These are phyloP conservation scores for Sebastes schlegelii DNA, from an alignment of 2,113 vertebrate species.

Conservation along the genomic window DNA sequence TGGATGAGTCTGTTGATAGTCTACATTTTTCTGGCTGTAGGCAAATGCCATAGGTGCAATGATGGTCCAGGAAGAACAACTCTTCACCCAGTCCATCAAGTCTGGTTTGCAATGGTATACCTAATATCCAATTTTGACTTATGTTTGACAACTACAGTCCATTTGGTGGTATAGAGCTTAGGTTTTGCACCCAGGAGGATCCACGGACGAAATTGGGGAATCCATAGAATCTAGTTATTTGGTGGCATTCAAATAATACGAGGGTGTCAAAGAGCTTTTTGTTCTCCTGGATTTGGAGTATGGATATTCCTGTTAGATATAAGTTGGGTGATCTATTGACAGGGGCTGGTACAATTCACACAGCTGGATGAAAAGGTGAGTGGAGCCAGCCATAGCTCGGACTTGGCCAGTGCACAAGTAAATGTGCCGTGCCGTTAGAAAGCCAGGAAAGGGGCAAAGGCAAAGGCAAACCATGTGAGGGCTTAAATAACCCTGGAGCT, in stretches of 20 bases:
- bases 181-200: too few species aligned
- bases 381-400: too few species aligned
- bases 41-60: neutral
- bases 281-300: too few species aligned
- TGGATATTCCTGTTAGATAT: too few species aligned
- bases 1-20: neutral
- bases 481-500: neutral
- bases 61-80: neutral
- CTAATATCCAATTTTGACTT: neutral
- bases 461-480: neutral
- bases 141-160: neutral
- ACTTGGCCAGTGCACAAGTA: too few species aligned
- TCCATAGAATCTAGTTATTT: neutral
- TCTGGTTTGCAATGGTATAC: neutral
- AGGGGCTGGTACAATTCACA: too few species aligned
- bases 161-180: neutral
- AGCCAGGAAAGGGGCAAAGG: neutral
- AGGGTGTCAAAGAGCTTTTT: too few species aligned
- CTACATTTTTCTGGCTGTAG: neutral
- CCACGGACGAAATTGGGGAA: too few species aligned
- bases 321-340: too few species aligned
- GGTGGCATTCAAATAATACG: neutral
- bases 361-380: too few species aligned
- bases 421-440: too few species aligned
- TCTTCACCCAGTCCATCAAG: neutral